Base-by-base conservation (phyloP, 1,140 invertebrate genomes). In the Eriosoma lanigerum region DNA sequence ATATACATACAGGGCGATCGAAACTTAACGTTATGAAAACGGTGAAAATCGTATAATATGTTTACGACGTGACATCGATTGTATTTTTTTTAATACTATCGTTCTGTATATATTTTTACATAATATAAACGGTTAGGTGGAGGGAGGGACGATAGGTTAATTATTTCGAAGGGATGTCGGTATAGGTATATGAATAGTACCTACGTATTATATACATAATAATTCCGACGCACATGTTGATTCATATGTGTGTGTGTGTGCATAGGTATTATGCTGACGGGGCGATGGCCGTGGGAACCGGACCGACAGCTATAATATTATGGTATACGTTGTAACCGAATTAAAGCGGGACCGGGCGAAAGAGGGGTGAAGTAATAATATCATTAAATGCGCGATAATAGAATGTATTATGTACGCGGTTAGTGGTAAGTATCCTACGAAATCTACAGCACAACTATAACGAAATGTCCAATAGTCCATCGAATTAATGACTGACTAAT, bases 221-320 rank as follows among this genome's bases (percentile, higher is more conserved):
- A 29, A 73, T 54, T 32, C 29, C 50, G 26, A 72, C 48, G 38
- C 48, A 54, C 50, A 73, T 72, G 68, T 72, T 52, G 48, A 52
- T 26, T 72, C 24, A 17, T n/a, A 26, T 12, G 15, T 29, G n/a
- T 15, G 24, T 72, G 12, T 17, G 38, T 24, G 21, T 24, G 21
- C 10, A 44, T 13, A 15, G n/a, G 17, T 52, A 62, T 44, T 44
- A 3, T n/a, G 17, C 44, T n/a, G n/a, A 44, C 72, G 29, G 48
- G 19, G 24, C 68, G 68, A 72, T 29, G 72, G 38, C 73, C 75
- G 75, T 78, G 75, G 75, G 75, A 78, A 78, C 75, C 52, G 56
- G 56, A 78, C 38, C 32, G 75, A 46, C 54, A 60, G 26, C 52
- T 38, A 52, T 64, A 68, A 24, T 58, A 26, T 58, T 12, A 38